phyloP scores from a whole-genome alignment of 92 coral and sea anemone genomes.

The Porites lobata region DNA sequence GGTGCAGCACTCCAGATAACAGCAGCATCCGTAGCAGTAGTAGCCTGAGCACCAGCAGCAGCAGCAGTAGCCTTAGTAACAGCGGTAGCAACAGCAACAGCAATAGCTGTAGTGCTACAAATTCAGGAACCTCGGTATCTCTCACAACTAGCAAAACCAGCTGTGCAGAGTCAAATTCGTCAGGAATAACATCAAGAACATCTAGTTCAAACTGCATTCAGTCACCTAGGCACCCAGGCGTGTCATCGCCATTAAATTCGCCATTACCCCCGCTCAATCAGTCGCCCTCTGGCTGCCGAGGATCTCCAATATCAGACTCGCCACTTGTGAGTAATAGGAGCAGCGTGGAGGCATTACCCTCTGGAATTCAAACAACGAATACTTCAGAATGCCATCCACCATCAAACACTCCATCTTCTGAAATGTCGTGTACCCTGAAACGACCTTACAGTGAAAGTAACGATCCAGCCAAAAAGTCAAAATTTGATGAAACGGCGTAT shows the following conservation, averaged over 20 bases:
- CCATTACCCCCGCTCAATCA: conserved; percentile 19
- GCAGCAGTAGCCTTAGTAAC: neutral
- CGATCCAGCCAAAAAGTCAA: conserved; percentile 60
- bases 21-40: neutral
- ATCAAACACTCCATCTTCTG: conserved; percentile 14
- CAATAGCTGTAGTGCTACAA: neutral
- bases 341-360: conserved; percentile 2
- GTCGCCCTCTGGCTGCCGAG: conserved; percentile 22
- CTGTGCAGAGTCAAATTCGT: conserved; percentile 35
- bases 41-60: neutral
- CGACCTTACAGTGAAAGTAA: conserved; percentile 42
- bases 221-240: conserved; percentile 17
- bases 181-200: conserved; percentile 35
- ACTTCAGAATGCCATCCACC: conserved; percentile 13
- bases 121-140: conserved; percentile 14
- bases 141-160: conserved; percentile 16
- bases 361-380: conserved; percentile 10
- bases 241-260: neutral
- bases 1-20: conserved; percentile 34
- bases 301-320: conserved; percentile 23
- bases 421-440: conserved; percentile 17
- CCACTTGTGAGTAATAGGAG: neutral
- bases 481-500: conserved; percentile 70
- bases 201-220: conserved; percentile 20
- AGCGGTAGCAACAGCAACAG: conserved; percentile 11